Conservation (phyloP, 2,797 vertebrate species). For the Enteromius unitaeniatus region DNA sequence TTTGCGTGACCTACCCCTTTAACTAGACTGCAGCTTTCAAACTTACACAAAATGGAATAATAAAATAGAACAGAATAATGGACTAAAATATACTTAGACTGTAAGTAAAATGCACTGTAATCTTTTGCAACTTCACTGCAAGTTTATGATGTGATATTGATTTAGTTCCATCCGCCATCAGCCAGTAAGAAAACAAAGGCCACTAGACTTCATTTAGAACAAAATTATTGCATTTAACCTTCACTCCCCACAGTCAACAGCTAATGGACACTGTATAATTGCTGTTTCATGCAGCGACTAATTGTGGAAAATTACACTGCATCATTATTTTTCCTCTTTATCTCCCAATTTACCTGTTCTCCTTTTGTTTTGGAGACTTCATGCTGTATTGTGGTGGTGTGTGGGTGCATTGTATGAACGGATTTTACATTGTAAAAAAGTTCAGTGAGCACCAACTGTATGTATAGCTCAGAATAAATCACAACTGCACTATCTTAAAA, state of each 20-base stretch:
- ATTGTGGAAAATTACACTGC: conserved; percentile 96
- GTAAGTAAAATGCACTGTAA: not conserved
- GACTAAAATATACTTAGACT: not conserved
- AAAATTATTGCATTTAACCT: conserved; percentile 92
- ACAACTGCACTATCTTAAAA: not conserved
- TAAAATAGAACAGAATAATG: not conserved
- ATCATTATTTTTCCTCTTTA: conserved; percentile 60
- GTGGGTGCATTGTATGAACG: not conserved
- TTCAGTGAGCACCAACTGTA: not conserved
- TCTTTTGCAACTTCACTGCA: not conserved
- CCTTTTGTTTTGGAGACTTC: conserved; percentile 3
- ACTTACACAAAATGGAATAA: not conserved
- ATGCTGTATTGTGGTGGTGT: conserved; percentile 9
- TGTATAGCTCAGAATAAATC: not conserved
- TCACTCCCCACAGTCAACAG: conserved; percentile 74
- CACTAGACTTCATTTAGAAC: conserved; percentile 76
- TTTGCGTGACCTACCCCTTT: not conserved
- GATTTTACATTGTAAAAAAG: not conserved
- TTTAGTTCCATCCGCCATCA: not conserved
- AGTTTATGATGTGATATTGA: not conserved
- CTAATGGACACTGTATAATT: conserved; percentile 80
- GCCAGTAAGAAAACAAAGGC: not conserved
- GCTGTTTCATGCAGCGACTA: conserved; percentile 89
- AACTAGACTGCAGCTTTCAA: not conserved
- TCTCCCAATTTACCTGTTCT: conserved; percentile 50